Base-by-base conservation (phyloP, 2,113 vertebrate genomes). In the Sinocyclocheilus maitianheensis region DNA sequence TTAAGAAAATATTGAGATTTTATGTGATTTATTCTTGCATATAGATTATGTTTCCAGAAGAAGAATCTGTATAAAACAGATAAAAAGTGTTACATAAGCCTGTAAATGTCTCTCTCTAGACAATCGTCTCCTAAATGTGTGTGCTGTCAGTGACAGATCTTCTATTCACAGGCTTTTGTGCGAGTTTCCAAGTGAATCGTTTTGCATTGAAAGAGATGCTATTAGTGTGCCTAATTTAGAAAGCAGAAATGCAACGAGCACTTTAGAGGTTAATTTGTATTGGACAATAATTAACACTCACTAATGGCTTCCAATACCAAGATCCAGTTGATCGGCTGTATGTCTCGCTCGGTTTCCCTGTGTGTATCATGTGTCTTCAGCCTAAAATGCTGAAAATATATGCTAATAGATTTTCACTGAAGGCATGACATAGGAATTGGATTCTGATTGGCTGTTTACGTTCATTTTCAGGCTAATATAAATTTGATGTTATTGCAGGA, bases 241-340 rank as follows among this genome's bases (percentile, higher is more conserved):
- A 65, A 91, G 92, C 91, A 85, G 81, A 91, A 87, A 92, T 90
- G 89, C 89, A 88, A 87, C 87, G 67, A 72, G 84, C 84, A 67
- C 83, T 88, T 93, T 88, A 89, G 88, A 78, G 86, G 89, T 90
- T 91, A 91, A 93, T 93, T 93, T 92, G 90, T 86, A 79, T 91
- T 89, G 89, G 91, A 90, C 91, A 91, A 90, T 90, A 87, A 91
- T 84, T 88, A 87, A 67, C 11, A 87, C 75, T 88, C 84, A 87
- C 22, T 85, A 88, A 4, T 43, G 90, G 89, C 90, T 88, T 58
- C 78, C 78, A 63, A 63, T 62, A 51, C 40, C 1, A 3, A 43
- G 30, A 84, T 85, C 77, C 60, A 83, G 85, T 79, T 67, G 30
- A 55, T 53, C 26, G 81, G 72, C 65, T 86, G 72, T 6, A 85